Evolutionary conservation across 2,888 invertebrate genomes (phyloP).

Genomic region (Ischnura elegans): DNA sequence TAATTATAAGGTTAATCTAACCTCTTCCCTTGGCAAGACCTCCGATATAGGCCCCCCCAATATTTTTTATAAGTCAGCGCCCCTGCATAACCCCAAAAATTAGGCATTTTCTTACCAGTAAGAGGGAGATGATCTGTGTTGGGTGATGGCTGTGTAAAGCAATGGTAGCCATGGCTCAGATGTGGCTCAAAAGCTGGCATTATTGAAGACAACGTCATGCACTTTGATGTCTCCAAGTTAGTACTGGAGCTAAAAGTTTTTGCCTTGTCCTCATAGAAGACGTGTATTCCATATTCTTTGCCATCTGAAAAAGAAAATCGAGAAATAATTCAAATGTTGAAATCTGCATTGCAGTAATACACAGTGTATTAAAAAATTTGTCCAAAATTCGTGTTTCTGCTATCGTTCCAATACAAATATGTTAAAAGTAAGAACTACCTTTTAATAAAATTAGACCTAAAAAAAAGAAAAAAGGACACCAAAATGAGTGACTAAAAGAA

Average conservation of each 20-base stretch:
- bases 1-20: no score
- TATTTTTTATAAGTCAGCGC: no score
- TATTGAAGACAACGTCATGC: constrained; percentile 7
- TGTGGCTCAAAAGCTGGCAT: constrained; percentile 43
- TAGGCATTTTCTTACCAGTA: not conserved
- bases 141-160: constrained; percentile 26
- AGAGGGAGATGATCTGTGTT: not conserved
- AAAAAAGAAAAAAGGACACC: no score
- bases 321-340: not conserved
- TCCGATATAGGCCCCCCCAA: no score
- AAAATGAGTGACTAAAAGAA: no score
- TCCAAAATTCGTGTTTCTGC: not conserved
- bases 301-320: constrained; percentile 29
- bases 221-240: constrained; percentile 11
- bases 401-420: no score
- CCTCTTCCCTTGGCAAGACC: no score
- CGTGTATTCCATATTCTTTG: constrained; percentile 50
- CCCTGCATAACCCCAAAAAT: no score
- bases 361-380: not conserved
- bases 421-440: no score
- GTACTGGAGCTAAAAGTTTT: not conserved
- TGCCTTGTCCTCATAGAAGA: constrained; percentile 54
- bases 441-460: no score
- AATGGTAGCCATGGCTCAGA: constrained; percentile 45
- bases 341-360: no score